Conservation (phyloP, 2,113 vertebrate genomes). For the Nettapus auritus region DNA sequence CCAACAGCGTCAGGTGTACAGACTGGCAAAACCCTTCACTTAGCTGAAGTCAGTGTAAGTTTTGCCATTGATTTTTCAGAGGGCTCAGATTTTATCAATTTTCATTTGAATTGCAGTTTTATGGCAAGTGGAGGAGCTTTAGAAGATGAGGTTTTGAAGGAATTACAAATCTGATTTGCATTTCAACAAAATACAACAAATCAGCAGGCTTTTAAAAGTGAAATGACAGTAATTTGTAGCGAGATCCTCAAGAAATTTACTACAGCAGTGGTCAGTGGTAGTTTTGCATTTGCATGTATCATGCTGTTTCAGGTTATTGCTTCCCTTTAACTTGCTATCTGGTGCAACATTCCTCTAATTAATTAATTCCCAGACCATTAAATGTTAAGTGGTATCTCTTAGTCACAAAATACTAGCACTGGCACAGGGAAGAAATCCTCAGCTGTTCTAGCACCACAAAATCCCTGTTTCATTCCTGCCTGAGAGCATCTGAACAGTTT, state of each 20-base stretch:
- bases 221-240: neutral
- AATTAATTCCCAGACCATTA: neutral
- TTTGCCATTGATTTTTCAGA: neutral
- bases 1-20: neutral
- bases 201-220: constrained; percentile 38
- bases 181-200: constrained; percentile 8
- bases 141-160: neutral
- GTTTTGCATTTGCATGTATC: neutral
- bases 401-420: neutral
- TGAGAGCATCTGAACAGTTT: neutral
- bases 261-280: neutral
- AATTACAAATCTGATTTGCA: neutral
- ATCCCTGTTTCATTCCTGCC: neutral
- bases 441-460: neutral
- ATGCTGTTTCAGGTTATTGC: neutral
- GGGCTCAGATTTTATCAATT: neutral
- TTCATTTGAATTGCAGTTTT: neutral
- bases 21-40: neutral
- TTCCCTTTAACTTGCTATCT: neutral
- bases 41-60: neutral
- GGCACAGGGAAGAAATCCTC: neutral
- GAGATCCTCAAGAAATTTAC: neutral
- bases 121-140: neutral
- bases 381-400: neutral
- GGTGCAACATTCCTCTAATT: neutral